These are phyloP conservation scores for Coregonus ussuriensis DNA, from an alignment of 2,797 vertebrate genomes.

Conservation along the genomic window DNA sequence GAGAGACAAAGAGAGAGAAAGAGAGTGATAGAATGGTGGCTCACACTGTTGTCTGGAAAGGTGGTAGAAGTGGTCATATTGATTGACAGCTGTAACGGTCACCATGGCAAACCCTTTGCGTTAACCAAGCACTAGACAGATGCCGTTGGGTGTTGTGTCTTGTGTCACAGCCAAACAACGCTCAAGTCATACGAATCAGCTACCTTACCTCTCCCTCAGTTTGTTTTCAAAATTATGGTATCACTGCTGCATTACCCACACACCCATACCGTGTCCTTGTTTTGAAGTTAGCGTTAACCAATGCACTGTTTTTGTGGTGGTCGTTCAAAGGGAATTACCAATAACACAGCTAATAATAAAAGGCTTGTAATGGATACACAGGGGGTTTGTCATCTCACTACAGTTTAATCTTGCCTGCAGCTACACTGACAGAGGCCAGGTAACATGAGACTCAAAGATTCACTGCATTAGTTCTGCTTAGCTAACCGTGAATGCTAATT, in stretches of 20 bases:
- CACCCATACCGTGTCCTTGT: constrained; percentile 59
- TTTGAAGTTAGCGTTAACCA: constrained; percentile 56
- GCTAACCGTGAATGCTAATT: constrained; percentile 96
- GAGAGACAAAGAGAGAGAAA: constrained; percentile 16
- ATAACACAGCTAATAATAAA: constrained; percentile 81
- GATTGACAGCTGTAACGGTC: constrained; percentile 55
- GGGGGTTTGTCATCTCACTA: constrained; percentile 74
- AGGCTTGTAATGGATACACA: constrained; percentile 77
- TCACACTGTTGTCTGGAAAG: constrained; percentile 13
- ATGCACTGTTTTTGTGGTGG: constrained; percentile 63
- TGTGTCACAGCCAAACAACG: constrained; percentile 37
- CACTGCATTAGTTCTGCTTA: constrained; percentile 96
- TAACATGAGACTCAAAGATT: constrained; percentile 93
- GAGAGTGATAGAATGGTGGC: constrained; percentile 15
- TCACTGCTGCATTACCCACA: constrained; percentile 53
- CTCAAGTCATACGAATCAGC: constrained; percentile 24
- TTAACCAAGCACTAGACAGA: constrained; percentile 67
- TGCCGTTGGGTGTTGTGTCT: constrained; percentile 55
- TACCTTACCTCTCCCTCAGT: constrained; percentile 48
- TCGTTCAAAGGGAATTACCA: constrained; percentile 76
- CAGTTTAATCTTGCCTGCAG: constrained; percentile 79
- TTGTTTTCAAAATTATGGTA: constrained; percentile 68
- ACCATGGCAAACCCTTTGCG: constrained; percentile 59
- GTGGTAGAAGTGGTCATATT: constrained; percentile 20
- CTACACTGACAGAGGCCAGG: constrained; percentile 75